phyloP scores from a whole-genome alignment of 2,113 vertebrate genomes.

The Theropithecus gelada region DNA sequence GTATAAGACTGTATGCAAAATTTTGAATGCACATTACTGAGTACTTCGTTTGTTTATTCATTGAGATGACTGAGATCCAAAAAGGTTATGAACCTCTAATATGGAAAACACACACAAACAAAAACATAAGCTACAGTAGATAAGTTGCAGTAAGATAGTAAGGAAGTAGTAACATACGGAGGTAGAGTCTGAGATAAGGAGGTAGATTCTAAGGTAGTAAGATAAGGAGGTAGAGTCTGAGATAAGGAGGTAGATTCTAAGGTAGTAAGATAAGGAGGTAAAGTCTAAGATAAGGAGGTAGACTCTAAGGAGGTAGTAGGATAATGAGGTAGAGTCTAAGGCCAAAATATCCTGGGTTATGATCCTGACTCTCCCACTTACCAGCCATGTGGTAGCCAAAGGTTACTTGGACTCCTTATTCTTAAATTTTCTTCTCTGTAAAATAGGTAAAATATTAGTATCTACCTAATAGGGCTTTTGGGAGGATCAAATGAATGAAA shows the following conservation, averaged over 20 bases:
- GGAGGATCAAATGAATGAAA: neutral
- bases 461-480: neutral
- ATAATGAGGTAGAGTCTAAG: neutral
- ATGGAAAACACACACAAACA: neutral
- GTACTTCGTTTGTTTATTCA: neutral
- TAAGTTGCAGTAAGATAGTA: neutral
- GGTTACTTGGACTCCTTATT: neutral
- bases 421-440: neutral
- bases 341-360: neutral
- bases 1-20: neutral
- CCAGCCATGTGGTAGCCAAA: neutral
- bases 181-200: neutral
- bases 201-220: too few relatives aligned
- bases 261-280: too few relatives aligned
- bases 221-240: neutral
- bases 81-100: neutral
- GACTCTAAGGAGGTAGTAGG: too few relatives aligned
- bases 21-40: neutral
- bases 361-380: neutral
- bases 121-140: neutral
- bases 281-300: neutral
- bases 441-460: neutral
- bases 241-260: too few relatives aligned
- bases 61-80: neutral
- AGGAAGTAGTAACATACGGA: neutral